Conservation (phyloP, 2,113 vertebrate genomes). For the Rhinolophus sinicus region DNA sequence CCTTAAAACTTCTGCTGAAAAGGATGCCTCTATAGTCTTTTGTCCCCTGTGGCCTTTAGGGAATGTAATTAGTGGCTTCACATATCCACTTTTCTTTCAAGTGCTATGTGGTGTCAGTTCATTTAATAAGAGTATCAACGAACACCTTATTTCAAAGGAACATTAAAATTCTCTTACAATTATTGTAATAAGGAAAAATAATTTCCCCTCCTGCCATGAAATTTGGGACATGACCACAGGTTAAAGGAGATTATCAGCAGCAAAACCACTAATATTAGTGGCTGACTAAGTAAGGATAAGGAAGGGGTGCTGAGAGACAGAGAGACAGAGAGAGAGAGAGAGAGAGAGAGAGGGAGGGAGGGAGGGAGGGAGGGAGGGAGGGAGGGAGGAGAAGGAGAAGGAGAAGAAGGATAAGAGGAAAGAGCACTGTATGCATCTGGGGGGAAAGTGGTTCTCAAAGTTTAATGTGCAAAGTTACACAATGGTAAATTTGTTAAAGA, state of each 20-base stretch:
- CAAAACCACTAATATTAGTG: background rate
- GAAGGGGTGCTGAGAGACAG: background rate
- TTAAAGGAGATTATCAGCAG: background rate
- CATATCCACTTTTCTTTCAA: background rate
- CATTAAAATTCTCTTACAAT: constrained; percentile 18
- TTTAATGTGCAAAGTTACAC: background rate
- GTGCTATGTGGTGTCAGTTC: background rate
- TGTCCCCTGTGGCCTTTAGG: background rate
- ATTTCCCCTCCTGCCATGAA: background rate
- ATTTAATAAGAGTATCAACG: background rate
- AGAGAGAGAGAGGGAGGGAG: too few relatives aligned
- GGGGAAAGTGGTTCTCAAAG: background rate
- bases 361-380: background rate
- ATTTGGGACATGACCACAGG: background rate
- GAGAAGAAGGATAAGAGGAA: too few relatives aligned
- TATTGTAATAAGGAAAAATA: background rate
- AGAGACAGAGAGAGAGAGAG: background rate
- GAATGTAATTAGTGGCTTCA: background rate
- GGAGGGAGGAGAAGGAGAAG: background rate
- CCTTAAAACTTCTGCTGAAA: background rate
- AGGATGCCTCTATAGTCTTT: background rate
- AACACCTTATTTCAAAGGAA: background rate
- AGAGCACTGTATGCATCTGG: background rate
- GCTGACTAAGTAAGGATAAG: background rate
- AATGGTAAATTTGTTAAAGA: background rate